Base-by-base conservation (phyloP, 2,113 vertebrate genomes). In the Monopterus albus region DNA sequence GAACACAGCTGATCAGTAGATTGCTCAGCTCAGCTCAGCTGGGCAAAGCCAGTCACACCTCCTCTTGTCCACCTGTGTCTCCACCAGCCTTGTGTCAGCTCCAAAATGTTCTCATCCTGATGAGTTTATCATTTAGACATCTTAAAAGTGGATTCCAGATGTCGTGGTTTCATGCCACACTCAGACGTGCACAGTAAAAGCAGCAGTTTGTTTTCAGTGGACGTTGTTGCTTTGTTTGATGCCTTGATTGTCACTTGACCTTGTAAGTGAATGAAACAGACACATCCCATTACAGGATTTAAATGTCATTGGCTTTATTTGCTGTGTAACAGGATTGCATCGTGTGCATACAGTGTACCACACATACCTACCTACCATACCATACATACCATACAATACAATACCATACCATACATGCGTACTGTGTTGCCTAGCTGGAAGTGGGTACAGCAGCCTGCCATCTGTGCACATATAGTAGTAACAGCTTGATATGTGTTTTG, bases 251-350 rank as follows among this genome's bases (percentile, higher is more conserved):
- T 63, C 18, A 10, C 50, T 26, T 42, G 71, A 91, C 88, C 87
- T 92, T 82, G 78, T 60, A 45, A 56, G 42, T 76, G 78, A 89
- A 82, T 87, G 69, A 87, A 90, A 84, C 68, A 6, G 75, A 57
- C 5, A 57, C 78, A 78, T 87, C 72, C 74, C 78, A 82, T 93
- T 86, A 89, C 61, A 50, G 82, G 87, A 91, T 93, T n/a, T 91
- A 91, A 83, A 65, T 82, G 72, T 65, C 73, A 75, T 45, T 85
- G 75, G 79, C 75, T 89, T 86, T 84, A 80, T 85, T 79, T 87
- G 81, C 64, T 79, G 82, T 50, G 35, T 78, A 87, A 88, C 71
- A 82, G 75, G 81, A 89, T 88, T 88, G 70, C n/a, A n/a, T n/a
- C n/a, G n/a, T n/a, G n/a, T n/a, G n/a, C n/a, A n/a, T n/a, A n/a